Evolutionary conservation across 1,140 invertebrate species (phyloP).

Genomic region (Nomia melanderi): DNA sequence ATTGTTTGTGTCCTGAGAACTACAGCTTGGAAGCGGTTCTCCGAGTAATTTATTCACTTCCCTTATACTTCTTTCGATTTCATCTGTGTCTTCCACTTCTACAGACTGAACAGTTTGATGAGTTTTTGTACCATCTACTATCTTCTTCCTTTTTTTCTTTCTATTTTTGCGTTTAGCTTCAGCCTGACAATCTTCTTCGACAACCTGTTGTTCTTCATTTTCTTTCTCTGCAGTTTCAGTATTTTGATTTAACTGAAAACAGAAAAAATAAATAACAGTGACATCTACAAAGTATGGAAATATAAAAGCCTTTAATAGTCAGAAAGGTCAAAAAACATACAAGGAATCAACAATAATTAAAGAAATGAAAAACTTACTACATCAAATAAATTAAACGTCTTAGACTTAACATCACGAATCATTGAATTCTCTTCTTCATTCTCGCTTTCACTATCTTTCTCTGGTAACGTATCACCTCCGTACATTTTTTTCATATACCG

Average conservation of each 20-base stretch:
- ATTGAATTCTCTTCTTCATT: constrained; percentile 43
- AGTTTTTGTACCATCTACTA: constrained; percentile 69
- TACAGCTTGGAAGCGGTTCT: constrained; percentile 77
- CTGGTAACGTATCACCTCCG: constrained; percentile 39
- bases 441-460: constrained; percentile 27
- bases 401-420: constrained; percentile 46
- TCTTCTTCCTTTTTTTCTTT: constrained; percentile 84
- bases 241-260: constrained; percentile 52
- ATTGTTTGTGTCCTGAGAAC: constrained; percentile 59
- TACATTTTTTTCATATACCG: constrained; percentile 66
- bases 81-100: constrained; percentile 84
- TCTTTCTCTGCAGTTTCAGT: constrained; percentile 36
- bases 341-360: not conserved
- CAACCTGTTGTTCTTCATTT: constrained; percentile 20
- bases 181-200: not conserved
- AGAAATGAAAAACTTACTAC: constrained; percentile 35
- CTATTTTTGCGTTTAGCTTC: constrained; percentile 77
- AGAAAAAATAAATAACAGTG: constrained; percentile 60
- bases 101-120: constrained; percentile 80
- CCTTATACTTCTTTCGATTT: constrained; percentile 86
- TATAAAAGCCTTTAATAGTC: not conserved
- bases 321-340: no score
- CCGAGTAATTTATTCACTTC: constrained; percentile 89
- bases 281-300: constrained; percentile 80
- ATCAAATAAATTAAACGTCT: constrained; percentile 58